phyloP scores from a whole-genome alignment of 2,797 vertebrate genomes.

The Eutrigla gurnardus region DNA sequence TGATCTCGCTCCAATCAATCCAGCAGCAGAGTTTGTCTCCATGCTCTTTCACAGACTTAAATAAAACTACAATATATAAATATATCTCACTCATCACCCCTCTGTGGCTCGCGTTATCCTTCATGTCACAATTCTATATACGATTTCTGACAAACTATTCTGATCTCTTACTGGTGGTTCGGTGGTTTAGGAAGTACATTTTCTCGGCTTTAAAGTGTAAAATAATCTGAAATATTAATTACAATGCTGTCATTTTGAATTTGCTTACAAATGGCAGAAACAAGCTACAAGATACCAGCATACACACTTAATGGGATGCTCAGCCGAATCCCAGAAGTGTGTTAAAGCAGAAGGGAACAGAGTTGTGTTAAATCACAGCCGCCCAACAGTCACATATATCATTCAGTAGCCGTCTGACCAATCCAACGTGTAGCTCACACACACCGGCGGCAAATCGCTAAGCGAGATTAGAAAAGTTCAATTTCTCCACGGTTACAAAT shows the following conservation, averaged over 20 bases:
- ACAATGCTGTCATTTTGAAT: neutral
- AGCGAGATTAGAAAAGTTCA: slow-evolving; percentile 60
- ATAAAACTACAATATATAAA: neutral
- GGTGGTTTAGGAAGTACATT: neutral
- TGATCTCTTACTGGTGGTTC: neutral
- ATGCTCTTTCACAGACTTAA: neutral
- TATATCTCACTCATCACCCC: neutral
- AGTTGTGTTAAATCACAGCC: slow-evolving; percentile 32
- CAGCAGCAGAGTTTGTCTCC: neutral
- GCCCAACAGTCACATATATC: slow-evolving; percentile 46
- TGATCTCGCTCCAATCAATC: neutral
- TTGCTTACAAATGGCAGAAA: neutral
- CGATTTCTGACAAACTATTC: neutral
- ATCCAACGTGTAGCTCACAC: slow-evolving; percentile 22
- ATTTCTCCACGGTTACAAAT: slow-evolving; percentile 21
- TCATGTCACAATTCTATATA: neutral
- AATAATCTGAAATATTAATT: neutral
- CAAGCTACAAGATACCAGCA: slow-evolving; percentile 16
- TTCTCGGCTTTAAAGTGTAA: neutral
- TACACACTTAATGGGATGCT: slow-evolving; percentile 7
- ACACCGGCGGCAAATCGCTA: slow-evolving; percentile 26
- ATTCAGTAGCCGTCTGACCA: slow-evolving; percentile 41
- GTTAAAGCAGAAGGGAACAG: slow-evolving; percentile 15
- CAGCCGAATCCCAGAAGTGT: slow-evolving; percentile 35
- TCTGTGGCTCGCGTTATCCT: neutral